Base-by-base conservation (phyloP, 1,140 invertebrate genomes). In the Carposina sasakii region DNA sequence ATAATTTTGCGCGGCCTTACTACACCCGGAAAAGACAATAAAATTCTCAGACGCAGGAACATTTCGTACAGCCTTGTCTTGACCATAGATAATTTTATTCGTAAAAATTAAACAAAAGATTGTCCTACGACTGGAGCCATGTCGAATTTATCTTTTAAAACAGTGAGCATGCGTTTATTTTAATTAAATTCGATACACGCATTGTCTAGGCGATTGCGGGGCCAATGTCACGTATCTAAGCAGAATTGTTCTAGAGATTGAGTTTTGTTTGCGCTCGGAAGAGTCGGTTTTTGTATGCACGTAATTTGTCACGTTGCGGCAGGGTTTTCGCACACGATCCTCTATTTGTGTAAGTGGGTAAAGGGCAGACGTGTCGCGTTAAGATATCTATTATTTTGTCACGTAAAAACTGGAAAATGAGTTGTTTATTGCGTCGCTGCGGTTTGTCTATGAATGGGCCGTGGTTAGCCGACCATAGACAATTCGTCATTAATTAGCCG, bases 301-400 rank as follows among this genome's bases (percentile, higher is more conserved):
- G 22, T 15, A 12, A 8, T 45, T 47, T 42, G 39, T 48, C 17
- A n/a, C 36, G 34, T 54, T 57, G 55, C 46, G 47, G 56, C 47
- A 55, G 50, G 36, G 55, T 66, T 77, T 71, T 73, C 73, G 60
- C 57, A 56, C 54, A 59, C 52, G 43, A 47, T 52, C 54, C 51
- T 48, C 44, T 70, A 81, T 75, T 68, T 69, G 63, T 77, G 74
- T 81, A 65, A 81, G 65, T 81, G 54, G 76, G 76, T 77, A 77
- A 81, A 77, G 74, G 76, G 76, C 74, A 71, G 67, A 71, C 58
- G 63, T 69, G 63, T 41, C 26, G 48, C 15, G 39, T 54, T 44
- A 31, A n/a, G n/a, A n/a, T n/a, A 44, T 40, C 39, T 53, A 53
- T 42, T 51, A 57, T 52, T 16, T 39, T 48, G 19, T 41, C 44